Percentiles rank a stretch among this genome's conserved stretches.
Evolutionary conservation across 2,888 invertebrate genomes (phyloP).

Genomic region (Synergus gifuensis): DNA sequence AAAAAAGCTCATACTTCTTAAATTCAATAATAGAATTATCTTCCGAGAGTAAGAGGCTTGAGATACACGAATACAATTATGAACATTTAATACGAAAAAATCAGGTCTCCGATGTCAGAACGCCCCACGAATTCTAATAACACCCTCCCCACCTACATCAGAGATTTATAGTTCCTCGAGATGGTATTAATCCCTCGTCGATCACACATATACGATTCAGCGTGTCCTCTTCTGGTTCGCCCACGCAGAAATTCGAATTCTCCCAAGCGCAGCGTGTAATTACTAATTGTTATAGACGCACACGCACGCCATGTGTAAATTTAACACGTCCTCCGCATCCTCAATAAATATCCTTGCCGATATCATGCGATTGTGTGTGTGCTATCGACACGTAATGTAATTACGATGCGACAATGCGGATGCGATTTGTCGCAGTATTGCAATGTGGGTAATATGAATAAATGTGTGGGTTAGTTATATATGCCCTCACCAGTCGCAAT

Average conservation of each 20-base stretch:
- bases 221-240: slow-evolving; percentile 49
- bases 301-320: slow-evolving; percentile 41
- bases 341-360: slow-evolving; percentile 33
- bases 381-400: slow-evolving; percentile 28
- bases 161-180: not conserved
- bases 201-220: not conserved
- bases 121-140: slow-evolving; percentile 7
- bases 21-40: not conserved
- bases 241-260: slow-evolving; percentile 61
- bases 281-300: slow-evolving; percentile 65
- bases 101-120: not conserved
- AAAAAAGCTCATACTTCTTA: not conserved
- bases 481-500: not conserved
- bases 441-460: not conserved
- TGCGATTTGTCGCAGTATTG: slow-evolving; percentile 25
- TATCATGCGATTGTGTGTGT: slow-evolving; percentile 28
- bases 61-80: not conserved
- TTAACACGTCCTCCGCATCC: slow-evolving; percentile 49
- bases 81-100: not conserved
- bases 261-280: slow-evolving; percentile 56
- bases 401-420: slow-evolving; percentile 33
- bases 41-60: not conserved
- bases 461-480: not conserved
- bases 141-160: not conserved
- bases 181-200: not conserved